Conservation (phyloP, 2,113 vertebrate species). For the Forbesichthys papilliferus region DNA sequence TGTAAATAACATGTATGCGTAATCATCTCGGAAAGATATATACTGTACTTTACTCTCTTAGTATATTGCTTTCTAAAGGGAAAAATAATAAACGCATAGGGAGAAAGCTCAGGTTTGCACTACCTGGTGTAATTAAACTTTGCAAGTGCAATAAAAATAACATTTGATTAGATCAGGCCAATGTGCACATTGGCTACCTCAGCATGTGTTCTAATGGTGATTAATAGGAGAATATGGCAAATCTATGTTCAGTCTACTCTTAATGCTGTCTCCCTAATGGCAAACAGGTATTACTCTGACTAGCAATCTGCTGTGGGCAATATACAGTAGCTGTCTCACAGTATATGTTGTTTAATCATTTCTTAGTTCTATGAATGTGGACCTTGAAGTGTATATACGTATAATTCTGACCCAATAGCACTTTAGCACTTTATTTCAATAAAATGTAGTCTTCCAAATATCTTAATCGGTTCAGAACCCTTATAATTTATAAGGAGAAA, state of each 20-base stretch:
- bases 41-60: background rate
- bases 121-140: constrained; percentile 41
- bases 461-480: background rate
- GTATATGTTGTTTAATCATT: no score
- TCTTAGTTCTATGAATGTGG: no score
- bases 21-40: background rate
- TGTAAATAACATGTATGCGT: background rate
- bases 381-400: no score
- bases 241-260: background rate
- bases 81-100: no score
- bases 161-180: constrained; percentile 18
- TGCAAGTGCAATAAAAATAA: constrained; percentile 1
- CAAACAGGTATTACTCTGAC: no score
- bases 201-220: background rate
- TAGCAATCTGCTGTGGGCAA: no score
- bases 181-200: background rate
- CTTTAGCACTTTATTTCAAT: no score
- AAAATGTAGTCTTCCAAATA: no score
- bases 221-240: background rate
- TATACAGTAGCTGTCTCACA: no score
- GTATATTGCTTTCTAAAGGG: background rate
- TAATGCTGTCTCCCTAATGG: no score
- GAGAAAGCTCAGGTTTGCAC: constrained; percentile 37
- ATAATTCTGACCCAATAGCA: no score
- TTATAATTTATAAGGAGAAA: constrained; percentile 43